Percentiles rank a stretch among this genome's conserved stretches.
Conservation (phyloP, 2,888 invertebrate genomes). For the Marasmarcha lunaedactyla region DNA sequence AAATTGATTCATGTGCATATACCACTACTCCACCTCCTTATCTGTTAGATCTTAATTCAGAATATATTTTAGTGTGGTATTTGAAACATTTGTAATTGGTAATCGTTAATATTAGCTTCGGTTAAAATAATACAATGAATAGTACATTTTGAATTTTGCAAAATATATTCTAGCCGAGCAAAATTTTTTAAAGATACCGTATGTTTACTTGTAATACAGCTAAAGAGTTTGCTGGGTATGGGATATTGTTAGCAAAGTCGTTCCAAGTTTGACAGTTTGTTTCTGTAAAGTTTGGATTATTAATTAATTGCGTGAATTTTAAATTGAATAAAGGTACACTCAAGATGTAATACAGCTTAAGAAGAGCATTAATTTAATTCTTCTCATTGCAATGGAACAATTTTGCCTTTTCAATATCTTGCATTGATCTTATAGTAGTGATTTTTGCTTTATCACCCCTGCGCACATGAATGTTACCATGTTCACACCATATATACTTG, state of each 20-base stretch:
- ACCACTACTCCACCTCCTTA: conserved; percentile 10
- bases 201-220: conserved; percentile 4
- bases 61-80: conserved; percentile 7
- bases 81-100: conserved; percentile 3
- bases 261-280: conserved; percentile 1
- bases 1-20: conserved; percentile 6
- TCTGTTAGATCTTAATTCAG: conserved; percentile 5
- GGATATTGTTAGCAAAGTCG: background rate
- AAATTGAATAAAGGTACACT: background rate
- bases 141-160: conserved; percentile 1
- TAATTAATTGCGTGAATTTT: background rate
- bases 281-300: background rate
- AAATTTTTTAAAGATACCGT: conserved; percentile 11
- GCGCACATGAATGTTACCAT: conserved; percentile 7
- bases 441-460: conserved; percentile 6
- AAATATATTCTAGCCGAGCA: conserved; percentile 12
- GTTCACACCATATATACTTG: conserved; percentile 12
- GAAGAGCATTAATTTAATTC: too few relatives aligned
- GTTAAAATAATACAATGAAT: conserved; percentile 11
- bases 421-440: background rate
- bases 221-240: background rate
- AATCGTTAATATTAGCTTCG: conserved; percentile 10
- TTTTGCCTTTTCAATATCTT: background rate
- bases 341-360: too few relatives aligned
- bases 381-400: too few relatives aligned